These are phyloP conservation scores for Chrysoperla carnea DNA, from an alignment of 1,140 invertebrate species.

Conservation along the genomic window DNA sequence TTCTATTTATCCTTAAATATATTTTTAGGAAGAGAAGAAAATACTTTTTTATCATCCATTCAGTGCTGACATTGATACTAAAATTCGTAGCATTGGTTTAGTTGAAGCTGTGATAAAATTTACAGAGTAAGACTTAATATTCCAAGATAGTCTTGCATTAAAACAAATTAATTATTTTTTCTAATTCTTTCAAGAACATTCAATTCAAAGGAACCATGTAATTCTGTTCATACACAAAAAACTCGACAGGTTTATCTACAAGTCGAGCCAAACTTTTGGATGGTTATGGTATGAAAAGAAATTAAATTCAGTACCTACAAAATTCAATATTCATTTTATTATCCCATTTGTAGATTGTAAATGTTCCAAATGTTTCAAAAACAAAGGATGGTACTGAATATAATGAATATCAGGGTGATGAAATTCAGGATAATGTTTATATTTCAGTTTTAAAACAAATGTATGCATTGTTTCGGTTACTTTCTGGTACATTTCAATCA, in stretches of 20 bases:
- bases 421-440: constrained; percentile 62
- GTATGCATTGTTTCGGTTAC: constrained; percentile 58
- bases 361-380: constrained; percentile 45
- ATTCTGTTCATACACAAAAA: constrained; percentile 77
- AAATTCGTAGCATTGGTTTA: constrained; percentile 78
- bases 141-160: constrained; percentile 2
- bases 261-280: constrained; percentile 75
- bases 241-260: constrained; percentile 72
- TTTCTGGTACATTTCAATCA: constrained; percentile 49
- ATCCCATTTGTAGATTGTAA: constrained; percentile 38
- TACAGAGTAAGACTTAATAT: constrained; percentile 55
- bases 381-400: constrained; percentile 45
- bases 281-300: constrained; percentile 89
- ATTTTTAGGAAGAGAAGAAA: constrained; percentile 71
- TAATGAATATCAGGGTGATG: constrained; percentile 52
- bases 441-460: constrained; percentile 50
- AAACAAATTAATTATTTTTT: constrained; percentile 1
- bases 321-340: constrained; percentile 6
- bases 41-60: constrained; percentile 74
- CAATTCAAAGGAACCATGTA: constrained; percentile 55
- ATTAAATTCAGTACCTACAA: constrained; percentile 11
- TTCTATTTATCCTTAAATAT: neutral
- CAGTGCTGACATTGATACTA: constrained; percentile 56
- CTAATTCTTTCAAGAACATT: constrained; percentile 54
- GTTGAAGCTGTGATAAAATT: constrained; percentile 87